These are phyloP conservation scores for Stenodema calcarata DNA, from an alignment of 2,888 invertebrate species.

Conservation along the genomic window DNA sequence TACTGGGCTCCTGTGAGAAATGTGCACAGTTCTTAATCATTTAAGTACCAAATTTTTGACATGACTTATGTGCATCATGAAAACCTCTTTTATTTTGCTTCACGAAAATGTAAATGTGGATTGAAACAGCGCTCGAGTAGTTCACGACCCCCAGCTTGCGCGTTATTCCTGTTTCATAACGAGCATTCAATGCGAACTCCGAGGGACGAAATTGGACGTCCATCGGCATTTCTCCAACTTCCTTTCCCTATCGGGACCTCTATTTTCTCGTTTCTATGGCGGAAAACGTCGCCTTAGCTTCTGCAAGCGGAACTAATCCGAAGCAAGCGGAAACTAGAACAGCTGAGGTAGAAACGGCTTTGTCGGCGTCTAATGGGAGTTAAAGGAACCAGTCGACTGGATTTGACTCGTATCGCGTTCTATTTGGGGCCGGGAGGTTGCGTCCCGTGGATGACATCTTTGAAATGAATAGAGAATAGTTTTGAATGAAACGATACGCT, in stretches of 20 bases:
- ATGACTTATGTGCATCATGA: too few relatives aligned
- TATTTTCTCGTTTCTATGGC: not conserved
- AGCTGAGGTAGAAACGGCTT: constrained; percentile 9
- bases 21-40: too few relatives aligned
- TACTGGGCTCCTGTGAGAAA: too few relatives aligned
- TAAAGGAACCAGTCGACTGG: constrained; percentile 11
- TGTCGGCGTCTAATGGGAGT: not conserved
- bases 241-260: not conserved
- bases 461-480: not conserved
- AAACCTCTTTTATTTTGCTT: too few relatives aligned
- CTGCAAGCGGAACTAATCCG: constrained; percentile 6
- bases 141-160: too few relatives aligned
- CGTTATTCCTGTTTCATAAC: too few relatives aligned
- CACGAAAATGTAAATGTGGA: too few relatives aligned
- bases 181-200: too few relatives aligned
- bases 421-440: not conserved
- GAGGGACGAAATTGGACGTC: not conserved
- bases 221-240: not conserved
- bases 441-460: not conserved
- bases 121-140: too few relatives aligned
- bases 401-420: constrained; percentile 5
- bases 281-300: constrained; percentile 8
- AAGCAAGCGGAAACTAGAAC: constrained; percentile 7
- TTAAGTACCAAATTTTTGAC: too few relatives aligned
- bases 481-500: not conserved